Conservation (phyloP, 2,888 invertebrate genomes). For the Phania funesta region DNA sequence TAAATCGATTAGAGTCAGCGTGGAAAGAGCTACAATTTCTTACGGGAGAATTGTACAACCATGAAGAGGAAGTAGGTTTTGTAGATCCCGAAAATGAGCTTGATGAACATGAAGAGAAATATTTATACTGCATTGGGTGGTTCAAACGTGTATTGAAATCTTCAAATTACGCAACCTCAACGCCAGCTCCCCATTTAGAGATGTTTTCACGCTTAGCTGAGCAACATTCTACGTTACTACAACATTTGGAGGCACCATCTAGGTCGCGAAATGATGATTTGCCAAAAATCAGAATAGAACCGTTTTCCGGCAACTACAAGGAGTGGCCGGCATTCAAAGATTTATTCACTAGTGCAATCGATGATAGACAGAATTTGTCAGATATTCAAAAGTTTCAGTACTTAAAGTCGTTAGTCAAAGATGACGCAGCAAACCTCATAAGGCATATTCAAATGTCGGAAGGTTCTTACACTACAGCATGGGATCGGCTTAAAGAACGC, state of each 20-base stretch:
- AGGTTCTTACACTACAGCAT: too few species aligned
- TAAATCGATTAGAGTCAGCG: not conserved
- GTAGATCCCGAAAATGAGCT: slow-evolving; percentile 11
- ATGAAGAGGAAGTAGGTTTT: not conserved
- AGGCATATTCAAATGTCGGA: too few species aligned
- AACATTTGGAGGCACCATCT: not conserved
- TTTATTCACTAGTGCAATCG: too few species aligned
- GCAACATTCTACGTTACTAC: not conserved
- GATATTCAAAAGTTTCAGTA: too few species aligned
- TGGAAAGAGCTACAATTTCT: not conserved
- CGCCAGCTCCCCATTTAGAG: not conserved
- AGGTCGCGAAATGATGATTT: not conserved
- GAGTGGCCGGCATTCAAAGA: too few species aligned
- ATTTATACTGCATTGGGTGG: not conserved
- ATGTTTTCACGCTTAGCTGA: slow-evolving; percentile 19
- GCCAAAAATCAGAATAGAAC: too few species aligned
- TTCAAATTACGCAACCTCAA: not conserved
- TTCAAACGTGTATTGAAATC: not conserved
- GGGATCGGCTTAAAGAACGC: too few species aligned
- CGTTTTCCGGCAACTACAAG: too few species aligned
- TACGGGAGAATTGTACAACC: not conserved
- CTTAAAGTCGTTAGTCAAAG: too few species aligned
- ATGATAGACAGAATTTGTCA: too few species aligned
- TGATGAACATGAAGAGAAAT: not conserved
- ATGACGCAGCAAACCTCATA: too few species aligned